Percentiles rank a stretch among this genome's conserved stretches.
These are phyloP conservation scores for Zosterops hypoxanthus DNA, from an alignment of 2,113 vertebrate species.

Conservation along the genomic window DNA sequence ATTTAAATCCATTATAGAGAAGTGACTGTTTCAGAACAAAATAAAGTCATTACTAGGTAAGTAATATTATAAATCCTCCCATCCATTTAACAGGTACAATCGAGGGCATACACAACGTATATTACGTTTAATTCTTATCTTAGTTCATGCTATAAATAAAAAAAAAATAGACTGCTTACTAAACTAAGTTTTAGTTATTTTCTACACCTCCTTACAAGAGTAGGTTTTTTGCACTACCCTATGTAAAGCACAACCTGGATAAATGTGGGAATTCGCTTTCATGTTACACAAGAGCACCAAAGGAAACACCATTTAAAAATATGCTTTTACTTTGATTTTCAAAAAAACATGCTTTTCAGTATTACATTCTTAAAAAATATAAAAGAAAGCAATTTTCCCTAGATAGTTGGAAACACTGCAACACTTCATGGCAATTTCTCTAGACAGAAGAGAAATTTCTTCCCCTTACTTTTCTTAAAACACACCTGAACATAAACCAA, in stretches of 20 bases:
- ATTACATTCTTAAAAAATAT: not conserved
- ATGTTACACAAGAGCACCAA: not conserved
- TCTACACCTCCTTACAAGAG: not conserved
- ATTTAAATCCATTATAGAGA: not conserved
- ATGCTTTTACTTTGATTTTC: not conserved
- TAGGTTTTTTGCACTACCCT: not conserved
- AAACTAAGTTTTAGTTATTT: not conserved
- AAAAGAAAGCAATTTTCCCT: not conserved
- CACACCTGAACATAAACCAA: too few species aligned
- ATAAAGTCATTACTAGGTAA: not conserved
- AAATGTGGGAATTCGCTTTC: not conserved
- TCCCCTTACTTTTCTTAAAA: not conserved
- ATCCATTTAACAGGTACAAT: not conserved
- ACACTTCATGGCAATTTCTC: not conserved
- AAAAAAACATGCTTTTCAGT: not conserved
- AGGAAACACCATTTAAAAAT: not conserved
- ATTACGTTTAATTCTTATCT: not conserved
- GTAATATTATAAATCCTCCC: not conserved
- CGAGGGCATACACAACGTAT: not conserved
- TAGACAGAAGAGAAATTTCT: not conserved
- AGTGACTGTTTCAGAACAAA: not conserved
- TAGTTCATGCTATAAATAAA: not conserved
- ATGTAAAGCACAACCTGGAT: not conserved
- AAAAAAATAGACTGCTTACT: not conserved
- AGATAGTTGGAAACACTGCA: not conserved